phyloP scores from a whole-genome alignment of 2,888 invertebrate genomes.

The Caenorhabditis imperialis region DNA sequence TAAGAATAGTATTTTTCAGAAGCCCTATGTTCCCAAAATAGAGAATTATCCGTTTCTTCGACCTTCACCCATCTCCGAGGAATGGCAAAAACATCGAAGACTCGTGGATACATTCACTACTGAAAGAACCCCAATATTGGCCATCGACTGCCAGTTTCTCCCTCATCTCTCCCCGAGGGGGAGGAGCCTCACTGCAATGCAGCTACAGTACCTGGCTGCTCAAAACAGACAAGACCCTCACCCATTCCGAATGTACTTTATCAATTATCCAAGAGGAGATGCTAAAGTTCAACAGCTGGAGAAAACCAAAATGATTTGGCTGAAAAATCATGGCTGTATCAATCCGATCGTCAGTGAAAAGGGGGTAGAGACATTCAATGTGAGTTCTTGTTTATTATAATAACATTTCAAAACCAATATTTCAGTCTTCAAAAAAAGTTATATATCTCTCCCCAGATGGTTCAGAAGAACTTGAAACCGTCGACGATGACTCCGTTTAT shows the following conservation, averaged over 20 bases:
- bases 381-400: conserved; percentile 1
- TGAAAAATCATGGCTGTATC: conserved; percentile 2
- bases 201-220: conserved; percentile 64
- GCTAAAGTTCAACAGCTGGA: conserved; percentile 11
- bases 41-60: not conserved
- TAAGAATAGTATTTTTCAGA: no score
- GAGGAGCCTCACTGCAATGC: conserved; percentile 67
- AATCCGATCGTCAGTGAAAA: conserved; percentile 8
- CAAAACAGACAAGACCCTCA: conserved; percentile 55
- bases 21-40: no score
- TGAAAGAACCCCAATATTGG: conserved; percentile 62
- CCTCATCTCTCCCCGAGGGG: conserved; percentile 66
- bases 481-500: conserved; percentile 63
- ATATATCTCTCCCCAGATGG: conserved; percentile 74
- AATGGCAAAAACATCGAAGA: not conserved
- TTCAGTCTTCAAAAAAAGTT: conserved; percentile 22
- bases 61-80: not conserved
- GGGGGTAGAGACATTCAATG: conserved; percentile 5
- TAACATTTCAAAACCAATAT: conserved; percentile 33
- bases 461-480: conserved; percentile 62
- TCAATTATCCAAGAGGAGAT: conserved; percentile 61
- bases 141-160: conserved; percentile 75
- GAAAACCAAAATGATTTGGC: conserved; percentile 4
- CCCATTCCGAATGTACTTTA: conserved; percentile 73
- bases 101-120: conserved; percentile 22